Conservation (phyloP, 2,113 vertebrate species). For the Tylochromis polylepis region DNA sequence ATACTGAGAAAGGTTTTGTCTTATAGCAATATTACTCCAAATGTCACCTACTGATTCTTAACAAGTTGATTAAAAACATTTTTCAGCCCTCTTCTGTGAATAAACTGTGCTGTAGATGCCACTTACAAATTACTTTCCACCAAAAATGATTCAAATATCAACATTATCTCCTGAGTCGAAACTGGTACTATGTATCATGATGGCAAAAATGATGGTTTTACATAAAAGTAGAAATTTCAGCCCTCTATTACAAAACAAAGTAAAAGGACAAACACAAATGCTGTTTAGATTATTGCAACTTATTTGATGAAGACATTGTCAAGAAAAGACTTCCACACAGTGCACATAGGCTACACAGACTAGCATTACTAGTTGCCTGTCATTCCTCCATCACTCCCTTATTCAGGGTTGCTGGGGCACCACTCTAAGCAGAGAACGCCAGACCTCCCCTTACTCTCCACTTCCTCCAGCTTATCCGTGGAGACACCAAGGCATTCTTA, state of each 20-base stretch:
- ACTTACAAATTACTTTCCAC: neutral
- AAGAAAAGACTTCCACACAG: neutral
- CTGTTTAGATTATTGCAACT: neutral
- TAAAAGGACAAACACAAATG: accelerated
- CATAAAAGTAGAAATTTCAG: neutral
- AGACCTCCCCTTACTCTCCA: neutral
- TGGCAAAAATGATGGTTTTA: neutral
- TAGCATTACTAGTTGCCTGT: neutral
- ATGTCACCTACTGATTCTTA: neutral
- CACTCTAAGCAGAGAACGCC: neutral
- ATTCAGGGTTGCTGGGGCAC: neutral
- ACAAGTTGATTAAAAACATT: neutral
- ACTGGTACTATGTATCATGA: neutral
- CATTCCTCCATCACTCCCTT: neutral
- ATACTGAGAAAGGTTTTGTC: neutral
- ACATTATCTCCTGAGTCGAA: neutral
- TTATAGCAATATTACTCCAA: neutral
- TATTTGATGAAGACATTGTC: neutral
- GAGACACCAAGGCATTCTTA: neutral
- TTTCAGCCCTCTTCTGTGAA: neutral
- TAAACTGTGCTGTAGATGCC: neutral
- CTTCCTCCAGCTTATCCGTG: neutral
- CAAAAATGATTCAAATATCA: neutral
- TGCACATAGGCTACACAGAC: neutral
- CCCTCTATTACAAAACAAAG: neutral